These are phyloP conservation scores for Spodoptera frugiperda DNA, from an alignment of 1,140 invertebrate genomes.

Conservation along the genomic window DNA sequence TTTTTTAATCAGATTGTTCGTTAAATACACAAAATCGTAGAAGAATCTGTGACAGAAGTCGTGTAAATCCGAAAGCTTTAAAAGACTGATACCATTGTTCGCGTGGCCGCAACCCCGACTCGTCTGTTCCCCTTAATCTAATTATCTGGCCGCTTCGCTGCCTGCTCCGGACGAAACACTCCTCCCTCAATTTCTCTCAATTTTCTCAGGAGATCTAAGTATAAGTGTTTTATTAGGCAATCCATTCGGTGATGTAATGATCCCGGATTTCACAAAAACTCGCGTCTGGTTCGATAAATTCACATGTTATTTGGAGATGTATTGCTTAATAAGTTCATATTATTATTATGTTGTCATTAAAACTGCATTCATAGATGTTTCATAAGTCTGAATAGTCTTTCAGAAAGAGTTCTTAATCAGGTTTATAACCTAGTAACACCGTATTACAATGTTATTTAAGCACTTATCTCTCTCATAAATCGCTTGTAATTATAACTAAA, in stretches of 20 bases:
- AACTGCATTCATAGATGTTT: not conserved
- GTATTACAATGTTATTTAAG: too few species aligned
- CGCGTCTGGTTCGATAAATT: too few species aligned
- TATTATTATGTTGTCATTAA: not conserved
- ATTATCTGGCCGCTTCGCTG: conserved; percentile 79
- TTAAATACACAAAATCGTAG: conserved; percentile 49
- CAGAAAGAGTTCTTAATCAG: too few species aligned
- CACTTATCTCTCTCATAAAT: too few species aligned
- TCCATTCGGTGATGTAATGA: conserved; percentile 55
- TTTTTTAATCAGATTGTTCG: too few species aligned
- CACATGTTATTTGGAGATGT: too few species aligned
- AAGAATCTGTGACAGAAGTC: conserved; percentile 61
- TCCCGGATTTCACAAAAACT: conserved; percentile 55
- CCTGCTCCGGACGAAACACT: conserved; percentile 65
- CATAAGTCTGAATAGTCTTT: too few species aligned
- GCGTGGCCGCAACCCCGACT: conserved; percentile 63
- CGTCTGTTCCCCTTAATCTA: conserved; percentile 79
- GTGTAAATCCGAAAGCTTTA: conserved; percentile 72
- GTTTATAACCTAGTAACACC: too few species aligned
- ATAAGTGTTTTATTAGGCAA: conserved; percentile 68
- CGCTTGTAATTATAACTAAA: too few species aligned
- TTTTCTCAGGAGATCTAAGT: conserved; percentile 63
- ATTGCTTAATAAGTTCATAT: too few species aligned
- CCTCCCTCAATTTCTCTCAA: conserved; percentile 62
- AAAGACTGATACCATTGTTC: conserved; percentile 74